Percentiles rank a stretch among this genome's conserved stretches.
Evolutionary conservation across 2,888 invertebrate species (phyloP).

Genomic region (Acleris cristana): DNA sequence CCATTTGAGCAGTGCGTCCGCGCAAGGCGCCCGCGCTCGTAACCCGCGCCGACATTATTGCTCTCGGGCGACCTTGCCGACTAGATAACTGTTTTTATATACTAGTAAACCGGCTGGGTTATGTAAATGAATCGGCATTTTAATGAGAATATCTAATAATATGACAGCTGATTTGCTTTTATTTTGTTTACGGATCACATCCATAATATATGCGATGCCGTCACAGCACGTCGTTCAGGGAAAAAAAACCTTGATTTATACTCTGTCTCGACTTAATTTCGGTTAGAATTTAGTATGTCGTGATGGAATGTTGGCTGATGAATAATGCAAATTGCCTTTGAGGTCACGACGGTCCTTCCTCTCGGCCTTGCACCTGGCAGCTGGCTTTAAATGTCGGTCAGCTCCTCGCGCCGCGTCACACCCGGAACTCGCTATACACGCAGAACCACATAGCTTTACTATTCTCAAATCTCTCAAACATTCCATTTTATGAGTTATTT

Average conservation of each 20-base stretch:
- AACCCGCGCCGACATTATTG: conserved; percentile 22
- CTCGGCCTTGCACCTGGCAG: conserved; percentile 53
- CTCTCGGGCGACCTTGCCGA: conserved; percentile 58
- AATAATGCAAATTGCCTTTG: conserved; percentile 45
- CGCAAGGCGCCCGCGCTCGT: no score
- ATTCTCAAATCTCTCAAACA: conserved; percentile 1
- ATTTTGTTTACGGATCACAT: conserved; percentile 25
- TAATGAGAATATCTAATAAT: conserved; percentile 22
- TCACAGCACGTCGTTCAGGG: conserved; percentile 15
- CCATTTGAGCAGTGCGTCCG: no score
- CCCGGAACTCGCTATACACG: conserved; percentile 47
- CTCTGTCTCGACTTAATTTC: conserved; percentile 16
- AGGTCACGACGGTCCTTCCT: conserved; percentile 42
- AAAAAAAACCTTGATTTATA: conserved; percentile 24
- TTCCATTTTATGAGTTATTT: conserved; percentile 15
- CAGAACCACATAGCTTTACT: neutral
- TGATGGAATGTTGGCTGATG: conserved; percentile 42
- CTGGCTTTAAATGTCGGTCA: conserved; percentile 49
- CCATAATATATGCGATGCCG: conserved; percentile 25
- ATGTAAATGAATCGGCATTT: conserved; percentile 49
- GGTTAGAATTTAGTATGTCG: conserved; percentile 24
- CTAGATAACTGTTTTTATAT: conserved; percentile 57
- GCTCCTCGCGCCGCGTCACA: conserved; percentile 44
- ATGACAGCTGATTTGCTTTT: conserved; percentile 51
- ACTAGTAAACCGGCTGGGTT: conserved; percentile 54